Base-by-base conservation (phyloP, 2,797 vertebrate species). In the Adrianichthys oophorus region DNA sequence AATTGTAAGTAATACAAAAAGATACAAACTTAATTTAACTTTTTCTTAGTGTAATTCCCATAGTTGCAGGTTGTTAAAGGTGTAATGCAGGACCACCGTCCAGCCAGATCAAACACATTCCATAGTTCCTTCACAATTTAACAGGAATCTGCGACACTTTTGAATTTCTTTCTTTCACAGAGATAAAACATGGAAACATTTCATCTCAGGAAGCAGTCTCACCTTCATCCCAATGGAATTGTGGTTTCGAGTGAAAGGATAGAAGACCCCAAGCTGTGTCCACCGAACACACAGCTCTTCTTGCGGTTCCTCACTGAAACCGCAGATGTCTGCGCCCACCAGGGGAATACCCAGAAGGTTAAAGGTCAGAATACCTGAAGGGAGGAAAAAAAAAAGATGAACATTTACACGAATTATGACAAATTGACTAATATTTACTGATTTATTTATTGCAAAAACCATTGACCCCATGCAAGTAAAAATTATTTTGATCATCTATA, bases 221-320 rank as follows among this genome's bases (percentile, higher is more conserved):
- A 93, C 93, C 90, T 90, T 72, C 76, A 88, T 83, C 0, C 79
- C 72, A 23, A 90, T 82, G 48, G 81, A 55, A 46, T 96, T 96
- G 89, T 96, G 95, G 85, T 96, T 98, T 59, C 95, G 93, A 8
- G 91, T 76, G 26, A 96, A 95, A 6, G 94, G 94, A 65, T 95
- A 96, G 80, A 96, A 96, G 6, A 93, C 93, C 0, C 94, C 95
- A 0, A 96, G 90, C 79, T 98, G 95, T 4, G 90, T 96, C 95
- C 95, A 96, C 54, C 93, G 92, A 41, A 93, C 72, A 62, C 95
- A 97, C 26, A 98, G 86, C 59, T 97, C 95, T 76, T 94, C 95
- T 0, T 91, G 83, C 1, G 93, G 76, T 70, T 93, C 85, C 62
- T 91, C 90, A 0, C 91, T 89, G 79, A 97, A 96, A 44, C 94